Percentiles rank a stretch among this genome's conserved stretches.
Evolutionary conservation across 2,797 vertebrate genomes (phyloP).

Genomic region (Platyrinchus mystaceus): DNA sequence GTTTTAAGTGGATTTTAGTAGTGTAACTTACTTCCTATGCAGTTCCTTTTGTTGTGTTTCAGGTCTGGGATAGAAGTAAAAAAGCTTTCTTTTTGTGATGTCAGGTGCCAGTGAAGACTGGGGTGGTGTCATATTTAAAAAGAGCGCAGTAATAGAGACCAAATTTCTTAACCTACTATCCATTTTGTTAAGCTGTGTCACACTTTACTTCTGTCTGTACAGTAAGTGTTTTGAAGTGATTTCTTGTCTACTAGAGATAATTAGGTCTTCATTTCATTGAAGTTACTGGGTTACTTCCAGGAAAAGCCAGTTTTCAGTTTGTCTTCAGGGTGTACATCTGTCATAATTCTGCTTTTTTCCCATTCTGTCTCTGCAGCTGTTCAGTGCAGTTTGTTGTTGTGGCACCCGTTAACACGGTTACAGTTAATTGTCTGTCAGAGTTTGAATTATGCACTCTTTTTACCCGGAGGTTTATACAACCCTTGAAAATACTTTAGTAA

Average conservation of each 20-base stretch:
- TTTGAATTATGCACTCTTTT: conserved; percentile 28
- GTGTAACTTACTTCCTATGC: neutral
- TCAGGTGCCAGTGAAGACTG: neutral
- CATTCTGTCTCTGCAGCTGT: conserved; percentile 22
- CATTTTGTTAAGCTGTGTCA: neutral
- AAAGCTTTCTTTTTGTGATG: neutral
- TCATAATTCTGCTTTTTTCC: conserved; percentile 15
- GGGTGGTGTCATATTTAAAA: neutral
- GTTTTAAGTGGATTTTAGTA: neutral
- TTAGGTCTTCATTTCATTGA: neutral
- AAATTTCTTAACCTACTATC: neutral
- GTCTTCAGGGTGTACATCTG: conserved; percentile 43
- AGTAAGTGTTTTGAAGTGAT: neutral
- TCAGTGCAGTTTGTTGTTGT: conserved; percentile 31
- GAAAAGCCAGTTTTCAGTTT: conserved; percentile 33
- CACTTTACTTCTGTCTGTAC: neutral
- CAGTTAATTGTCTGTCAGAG: conserved; percentile 52
- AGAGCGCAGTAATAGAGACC: neutral
- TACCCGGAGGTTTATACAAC: conserved; percentile 36
- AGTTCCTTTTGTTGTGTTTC: neutral
- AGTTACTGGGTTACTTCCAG: conserved; percentile 16
- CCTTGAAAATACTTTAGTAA: neutral
- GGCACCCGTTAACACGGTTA: conserved; percentile 31
- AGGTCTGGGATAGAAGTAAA: neutral
- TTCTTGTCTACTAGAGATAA: neutral